A percentile compares a stretch with the other conserved stretches of the same genome.
Evolutionary conservation across 2,888 invertebrate species (phyloP).

Genomic region (Pristionchus maxplancki): DNA sequence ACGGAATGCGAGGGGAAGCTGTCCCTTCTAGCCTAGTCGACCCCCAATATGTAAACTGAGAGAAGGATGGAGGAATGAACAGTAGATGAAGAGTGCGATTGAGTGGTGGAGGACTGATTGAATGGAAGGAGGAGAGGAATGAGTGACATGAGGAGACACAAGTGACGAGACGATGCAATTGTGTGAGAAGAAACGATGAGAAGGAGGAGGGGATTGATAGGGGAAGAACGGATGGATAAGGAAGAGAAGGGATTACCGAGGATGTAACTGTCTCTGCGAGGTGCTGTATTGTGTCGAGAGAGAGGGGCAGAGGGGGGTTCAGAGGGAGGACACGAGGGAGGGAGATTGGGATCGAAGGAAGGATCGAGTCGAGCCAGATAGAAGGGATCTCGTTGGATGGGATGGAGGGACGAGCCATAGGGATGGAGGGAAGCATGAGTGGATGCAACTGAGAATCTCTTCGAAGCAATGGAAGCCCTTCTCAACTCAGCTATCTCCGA

Average conservation of each 20-base stretch:
- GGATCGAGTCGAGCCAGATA: constrained; percentile 9
- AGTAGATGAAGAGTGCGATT: not conserved
- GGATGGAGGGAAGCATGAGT: constrained; percentile 44
- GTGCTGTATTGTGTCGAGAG: constrained; percentile 35
- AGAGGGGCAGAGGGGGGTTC: constrained; percentile 45
- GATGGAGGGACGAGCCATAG: not conserved
- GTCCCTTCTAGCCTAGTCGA: not conserved
- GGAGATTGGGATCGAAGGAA: constrained; percentile 57
- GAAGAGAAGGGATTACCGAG: constrained; percentile 49
- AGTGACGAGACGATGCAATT: constrained; percentile 7
- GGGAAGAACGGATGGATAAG: not conserved
- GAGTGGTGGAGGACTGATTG: constrained; percentile 27
- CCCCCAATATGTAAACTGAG: constrained; percentile 43
- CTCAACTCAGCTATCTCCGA: not conserved
- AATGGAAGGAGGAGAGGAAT: not conserved
- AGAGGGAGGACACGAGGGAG: constrained; percentile 60
- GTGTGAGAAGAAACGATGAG: constrained; percentile 2
- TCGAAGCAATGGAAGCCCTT: not conserved
- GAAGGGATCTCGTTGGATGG: not conserved
- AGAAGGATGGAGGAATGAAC: not conserved
- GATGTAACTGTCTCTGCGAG: not conserved
- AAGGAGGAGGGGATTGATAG: not conserved
- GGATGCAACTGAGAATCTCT: constrained; percentile 41
- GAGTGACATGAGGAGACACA: constrained; percentile 1
- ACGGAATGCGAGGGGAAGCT: not conserved